Evolutionary conservation across 1,140 invertebrate species (phyloP).

Genomic region (Aphelinus atriplicis): DNA sequence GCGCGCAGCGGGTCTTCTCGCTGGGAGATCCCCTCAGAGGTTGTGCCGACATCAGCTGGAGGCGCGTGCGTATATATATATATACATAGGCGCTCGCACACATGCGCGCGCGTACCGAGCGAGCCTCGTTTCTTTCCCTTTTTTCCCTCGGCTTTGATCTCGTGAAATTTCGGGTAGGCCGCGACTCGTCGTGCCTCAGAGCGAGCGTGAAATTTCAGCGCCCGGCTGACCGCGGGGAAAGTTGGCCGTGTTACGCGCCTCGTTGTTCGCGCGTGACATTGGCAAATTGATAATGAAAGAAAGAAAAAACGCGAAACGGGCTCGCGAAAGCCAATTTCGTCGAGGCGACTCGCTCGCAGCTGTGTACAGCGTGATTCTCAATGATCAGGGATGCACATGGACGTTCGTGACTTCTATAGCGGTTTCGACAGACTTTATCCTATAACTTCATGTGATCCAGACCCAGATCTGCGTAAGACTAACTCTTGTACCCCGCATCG

Average conservation of each 20-base stretch:
- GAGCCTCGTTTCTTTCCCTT: conserved; percentile 2
- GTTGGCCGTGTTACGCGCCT: not conserved
- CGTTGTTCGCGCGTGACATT: not conserved
- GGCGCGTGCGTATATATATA: no score
- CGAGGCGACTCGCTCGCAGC: no score
- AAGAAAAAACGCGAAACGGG: not conserved
- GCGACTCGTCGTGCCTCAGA: not conserved
- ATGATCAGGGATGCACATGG: no score
- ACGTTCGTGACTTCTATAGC: no score
- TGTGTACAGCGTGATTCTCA: no score
- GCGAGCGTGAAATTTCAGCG: not conserved
- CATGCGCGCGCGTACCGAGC: not conserved
- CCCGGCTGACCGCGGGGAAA: not conserved
- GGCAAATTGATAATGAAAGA: not conserved
- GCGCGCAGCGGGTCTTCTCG: conserved; percentile 4
- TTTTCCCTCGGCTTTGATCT: not conserved
- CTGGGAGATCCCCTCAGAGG: not conserved
- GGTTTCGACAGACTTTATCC: no score
- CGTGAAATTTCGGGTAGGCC: no score
- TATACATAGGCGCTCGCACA: no score
- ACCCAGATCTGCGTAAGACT: no score
- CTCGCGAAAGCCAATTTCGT: not conserved
- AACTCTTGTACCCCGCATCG: no score
- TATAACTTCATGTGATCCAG: no score
- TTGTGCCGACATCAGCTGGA: not conserved